These are phyloP conservation scores for Holacanthella duospinosa DNA, from an alignment of 2,888 invertebrate genomes.

Conservation along the genomic window DNA sequence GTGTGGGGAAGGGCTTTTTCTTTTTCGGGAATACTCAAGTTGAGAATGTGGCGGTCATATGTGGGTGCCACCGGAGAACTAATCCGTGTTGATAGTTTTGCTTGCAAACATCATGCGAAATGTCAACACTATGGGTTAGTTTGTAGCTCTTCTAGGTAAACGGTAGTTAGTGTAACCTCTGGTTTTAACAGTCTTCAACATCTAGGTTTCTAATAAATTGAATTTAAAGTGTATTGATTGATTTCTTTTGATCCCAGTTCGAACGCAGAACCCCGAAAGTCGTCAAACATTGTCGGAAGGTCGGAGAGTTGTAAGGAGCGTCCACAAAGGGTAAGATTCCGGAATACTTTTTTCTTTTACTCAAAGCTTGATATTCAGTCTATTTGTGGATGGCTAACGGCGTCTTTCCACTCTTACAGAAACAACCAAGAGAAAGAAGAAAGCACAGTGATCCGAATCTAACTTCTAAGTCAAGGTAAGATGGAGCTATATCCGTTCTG, in stretches of 20 bases:
- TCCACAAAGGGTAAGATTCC: slow-evolving; percentile 42
- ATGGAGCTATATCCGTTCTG: no score
- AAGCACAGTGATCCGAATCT: slow-evolving; percentile 73
- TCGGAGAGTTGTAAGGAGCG: slow-evolving; percentile 65
- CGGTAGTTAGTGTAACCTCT: no score
- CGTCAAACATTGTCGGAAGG: slow-evolving; percentile 47
- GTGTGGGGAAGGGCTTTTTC: no score
- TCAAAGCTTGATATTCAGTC: background rate
- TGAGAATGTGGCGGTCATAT: slow-evolving; percentile 34
- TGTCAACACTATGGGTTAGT: slow-evolving; percentile 34
- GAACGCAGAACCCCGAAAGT: slow-evolving; percentile 38
- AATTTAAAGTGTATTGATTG: no score
- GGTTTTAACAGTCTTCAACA: no score
- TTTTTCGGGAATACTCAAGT: background rate
- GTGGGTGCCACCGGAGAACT: slow-evolving; percentile 33
- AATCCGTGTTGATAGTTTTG: slow-evolving; percentile 17
- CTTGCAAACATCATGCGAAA: slow-evolving; percentile 33
- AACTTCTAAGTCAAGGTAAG: slow-evolving; percentile 45
- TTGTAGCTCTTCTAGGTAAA: slow-evolving; percentile 17
- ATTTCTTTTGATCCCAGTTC: slow-evolving; percentile 1
- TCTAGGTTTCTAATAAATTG: no score
- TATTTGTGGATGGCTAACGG: slow-evolving; percentile 37
- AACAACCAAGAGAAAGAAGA: slow-evolving; percentile 56
- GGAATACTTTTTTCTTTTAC: background rate
- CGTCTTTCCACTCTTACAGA: no score